These are phyloP conservation scores for Charanyca ferruginea DNA, from an alignment of 2,888 invertebrate genomes.

Conservation along the genomic window DNA sequence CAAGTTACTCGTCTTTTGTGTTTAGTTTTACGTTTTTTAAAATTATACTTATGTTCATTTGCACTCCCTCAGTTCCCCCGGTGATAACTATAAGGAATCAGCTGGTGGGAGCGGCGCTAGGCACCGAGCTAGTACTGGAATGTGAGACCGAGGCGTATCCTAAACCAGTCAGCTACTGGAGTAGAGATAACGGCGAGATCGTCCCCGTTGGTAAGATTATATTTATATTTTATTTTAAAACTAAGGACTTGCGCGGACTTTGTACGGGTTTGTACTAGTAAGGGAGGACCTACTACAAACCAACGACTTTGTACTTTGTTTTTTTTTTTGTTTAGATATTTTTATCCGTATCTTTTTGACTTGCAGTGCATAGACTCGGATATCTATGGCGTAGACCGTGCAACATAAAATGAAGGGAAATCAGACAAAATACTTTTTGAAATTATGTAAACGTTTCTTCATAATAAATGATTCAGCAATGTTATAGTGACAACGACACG, in stretches of 20 bases:
- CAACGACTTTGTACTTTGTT: no score
- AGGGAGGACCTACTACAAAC: no score
- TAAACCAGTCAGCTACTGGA: conserved; percentile 97
- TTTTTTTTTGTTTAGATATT: no score
- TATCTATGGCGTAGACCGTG: no score
- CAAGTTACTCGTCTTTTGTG: no score
- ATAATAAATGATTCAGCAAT: conserved; percentile 19
- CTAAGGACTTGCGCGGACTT: not conserved
- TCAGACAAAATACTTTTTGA: not conserved
- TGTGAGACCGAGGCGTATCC: conserved; percentile 96
- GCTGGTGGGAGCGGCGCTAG: conserved; percentile 95
- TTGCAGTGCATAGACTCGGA: no score
- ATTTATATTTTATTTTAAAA: conserved; percentile 18
- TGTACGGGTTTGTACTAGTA: not conserved
- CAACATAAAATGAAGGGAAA: no score
- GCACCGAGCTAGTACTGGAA: conserved; percentile 94
- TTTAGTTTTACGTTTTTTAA: not conserved
- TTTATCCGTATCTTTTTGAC: no score
- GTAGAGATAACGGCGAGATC: conserved; percentile 94
- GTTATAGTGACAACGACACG: not conserved
- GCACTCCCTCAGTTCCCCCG: conserved; percentile 93
- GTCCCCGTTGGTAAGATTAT: conserved; percentile 93
- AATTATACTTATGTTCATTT: not conserved
- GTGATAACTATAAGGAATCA: conserved; percentile 96
- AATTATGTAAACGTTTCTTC: not conserved